Percentiles rank a stretch among this genome's conserved stretches.
These are phyloP conservation scores for Drosophila malerkotliana DNA, from an alignment of 1,140 invertebrate genomes.

Conservation along the genomic window DNA sequence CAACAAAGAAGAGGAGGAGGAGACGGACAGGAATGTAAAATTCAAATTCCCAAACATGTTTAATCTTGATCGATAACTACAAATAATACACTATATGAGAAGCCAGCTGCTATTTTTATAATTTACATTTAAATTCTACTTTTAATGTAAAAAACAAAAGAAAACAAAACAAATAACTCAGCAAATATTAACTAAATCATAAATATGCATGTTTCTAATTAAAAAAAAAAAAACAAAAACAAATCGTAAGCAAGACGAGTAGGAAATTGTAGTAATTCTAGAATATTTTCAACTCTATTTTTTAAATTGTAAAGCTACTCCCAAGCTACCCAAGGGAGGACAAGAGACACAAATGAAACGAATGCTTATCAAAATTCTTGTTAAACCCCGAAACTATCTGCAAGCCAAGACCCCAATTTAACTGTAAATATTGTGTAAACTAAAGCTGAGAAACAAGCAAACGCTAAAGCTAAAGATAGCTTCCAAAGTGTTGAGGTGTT, in stretches of 20 bases:
- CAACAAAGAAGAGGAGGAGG: slow-evolving; percentile 6
- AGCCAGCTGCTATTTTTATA: slow-evolving; percentile 68
- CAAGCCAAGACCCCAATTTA: slow-evolving; percentile 19
- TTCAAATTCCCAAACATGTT: slow-evolving; percentile 53
- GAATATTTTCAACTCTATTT: slow-evolving; percentile 54
- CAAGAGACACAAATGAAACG: slow-evolving; percentile 20
- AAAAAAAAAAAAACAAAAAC: slow-evolving; percentile 27
- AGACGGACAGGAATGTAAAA: slow-evolving; percentile 33
- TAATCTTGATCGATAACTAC: slow-evolving; percentile 27
- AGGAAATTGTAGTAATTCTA: slow-evolving; percentile 68
- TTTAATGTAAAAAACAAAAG: slow-evolving; percentile 34
- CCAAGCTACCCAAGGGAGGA: slow-evolving; percentile 1
- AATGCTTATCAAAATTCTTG: slow-evolving; percentile 53
- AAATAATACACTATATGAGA: slow-evolving; percentile 38
- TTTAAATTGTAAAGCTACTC: slow-evolving; percentile 42
- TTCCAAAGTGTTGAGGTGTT: slow-evolving; percentile 33
- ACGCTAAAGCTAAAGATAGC: slow-evolving; percentile 9
- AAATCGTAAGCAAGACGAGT: slow-evolving; percentile 21
- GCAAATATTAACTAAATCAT: slow-evolving; percentile 57
- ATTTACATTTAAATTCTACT: slow-evolving; percentile 57
- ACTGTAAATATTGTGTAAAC: slow-evolving; percentile 63
- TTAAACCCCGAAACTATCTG: slow-evolving; percentile 35
- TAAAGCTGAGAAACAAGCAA: slow-evolving; percentile 27
- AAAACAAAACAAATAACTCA: slow-evolving; percentile 18
- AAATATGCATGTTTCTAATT: slow-evolving; percentile 71